Percentiles rank a stretch among this genome's conserved stretches.
Conservation (phyloP, 2,797 vertebrate species). For the Enteromius trimaculatus region DNA sequence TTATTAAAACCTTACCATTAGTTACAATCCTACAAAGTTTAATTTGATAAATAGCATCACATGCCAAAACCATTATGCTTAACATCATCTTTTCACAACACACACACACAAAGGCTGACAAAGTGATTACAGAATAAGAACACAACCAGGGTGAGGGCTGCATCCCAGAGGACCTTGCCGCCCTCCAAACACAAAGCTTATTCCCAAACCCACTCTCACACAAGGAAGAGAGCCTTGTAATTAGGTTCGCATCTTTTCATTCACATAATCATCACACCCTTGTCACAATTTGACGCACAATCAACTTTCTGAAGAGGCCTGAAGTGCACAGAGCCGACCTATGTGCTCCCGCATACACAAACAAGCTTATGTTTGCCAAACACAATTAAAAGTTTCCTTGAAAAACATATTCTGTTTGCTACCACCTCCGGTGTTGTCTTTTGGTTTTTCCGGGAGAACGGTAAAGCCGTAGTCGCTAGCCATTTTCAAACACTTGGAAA, state of each 20-base stretch:
- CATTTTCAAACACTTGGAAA: slow-evolving; percentile 22
- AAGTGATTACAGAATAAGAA: slow-evolving; percentile 64
- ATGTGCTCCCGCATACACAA: slow-evolving; percentile 40
- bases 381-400: slow-evolving; percentile 49
- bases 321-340: slow-evolving; percentile 26
- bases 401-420: slow-evolving; percentile 34
- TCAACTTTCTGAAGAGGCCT: slow-evolving; percentile 59
- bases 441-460: background rate
- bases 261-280: slow-evolving; percentile 71
- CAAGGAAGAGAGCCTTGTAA: slow-evolving; percentile 65
- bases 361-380: slow-evolving; percentile 46
- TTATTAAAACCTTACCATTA: background rate
- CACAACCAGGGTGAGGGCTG: slow-evolving; percentile 42
- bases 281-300: slow-evolving; percentile 74
- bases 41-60: slow-evolving; percentile 19
- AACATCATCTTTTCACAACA: background rate
- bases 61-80: slow-evolving; percentile 22
- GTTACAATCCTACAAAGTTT: background rate
- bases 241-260: slow-evolving; percentile 73
- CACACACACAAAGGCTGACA: slow-evolving; percentile 47
- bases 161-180: slow-evolving; percentile 50
- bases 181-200: slow-evolving; percentile 59
- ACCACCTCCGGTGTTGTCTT: background rate
- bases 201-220: slow-evolving; percentile 58
- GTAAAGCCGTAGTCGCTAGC: background rate